phyloP scores from a whole-genome alignment of 2,797 vertebrate species.

The Sebastes itinus region DNA sequence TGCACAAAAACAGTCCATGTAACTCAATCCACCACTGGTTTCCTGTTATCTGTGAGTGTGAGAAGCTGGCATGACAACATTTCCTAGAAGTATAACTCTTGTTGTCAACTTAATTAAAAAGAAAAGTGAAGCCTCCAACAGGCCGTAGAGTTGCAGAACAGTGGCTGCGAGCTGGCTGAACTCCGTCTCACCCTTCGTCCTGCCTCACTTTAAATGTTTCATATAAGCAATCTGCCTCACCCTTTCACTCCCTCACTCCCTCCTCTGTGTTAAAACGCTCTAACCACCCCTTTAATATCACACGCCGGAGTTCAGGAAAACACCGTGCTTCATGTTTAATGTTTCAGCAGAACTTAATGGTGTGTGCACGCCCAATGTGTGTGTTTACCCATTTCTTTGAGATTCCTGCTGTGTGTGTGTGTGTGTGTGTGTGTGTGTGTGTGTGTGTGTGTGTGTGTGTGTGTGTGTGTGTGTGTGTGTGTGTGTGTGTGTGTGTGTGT shows the following conservation, averaged over 20 bases:
- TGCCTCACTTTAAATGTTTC: constrained; percentile 18
- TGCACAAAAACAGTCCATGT: neutral
- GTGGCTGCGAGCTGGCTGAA: constrained; percentile 18
- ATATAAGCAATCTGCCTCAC: constrained; percentile 19
- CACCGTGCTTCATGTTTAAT: constrained; percentile 24
- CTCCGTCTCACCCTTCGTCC: constrained; percentile 38
- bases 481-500: neutral
- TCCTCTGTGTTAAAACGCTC: constrained; percentile 8
- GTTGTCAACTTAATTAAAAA: neutral
- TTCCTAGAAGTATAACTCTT: neutral
- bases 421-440: neutral
- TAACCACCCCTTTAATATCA: neutral
- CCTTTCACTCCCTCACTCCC: neutral
- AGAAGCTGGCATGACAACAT: neutral
- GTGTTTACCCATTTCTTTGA: neutral
- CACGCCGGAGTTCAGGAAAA: neutral
- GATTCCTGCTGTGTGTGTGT: neutral
- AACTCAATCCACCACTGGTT: neutral
- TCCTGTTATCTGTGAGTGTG: neutral
- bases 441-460: neutral
- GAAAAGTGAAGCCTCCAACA: neutral
- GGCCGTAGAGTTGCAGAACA: neutral
- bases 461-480: neutral
- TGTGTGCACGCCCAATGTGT: constrained; percentile 8
- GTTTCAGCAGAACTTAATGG: constrained; percentile 22